A percentile compares a stretch with the other conserved stretches of the same genome.
Evolutionary conservation across 2,797 vertebrate species (phyloP).

Genomic region (Catamblyrhynchus diadema): DNA sequence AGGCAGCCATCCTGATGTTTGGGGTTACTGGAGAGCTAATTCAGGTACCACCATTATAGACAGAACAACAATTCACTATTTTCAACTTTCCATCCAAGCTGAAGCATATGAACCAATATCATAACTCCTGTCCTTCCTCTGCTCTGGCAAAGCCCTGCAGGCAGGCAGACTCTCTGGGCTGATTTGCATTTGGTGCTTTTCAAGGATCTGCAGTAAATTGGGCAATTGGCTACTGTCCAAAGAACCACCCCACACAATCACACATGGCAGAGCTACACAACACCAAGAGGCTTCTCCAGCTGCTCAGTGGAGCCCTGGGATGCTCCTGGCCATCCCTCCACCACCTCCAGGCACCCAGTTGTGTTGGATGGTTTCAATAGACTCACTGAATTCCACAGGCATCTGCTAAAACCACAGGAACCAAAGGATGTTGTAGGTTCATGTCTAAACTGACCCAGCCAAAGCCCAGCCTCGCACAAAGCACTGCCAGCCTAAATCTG

Average conservation of each 20-base stretch:
- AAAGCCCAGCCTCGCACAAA: background rate
- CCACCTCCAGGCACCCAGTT: background rate
- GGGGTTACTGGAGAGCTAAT: background rate
- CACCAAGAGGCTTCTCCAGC: background rate
- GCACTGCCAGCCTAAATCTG: background rate
- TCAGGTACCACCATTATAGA: background rate
- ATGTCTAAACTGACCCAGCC: accelerated
- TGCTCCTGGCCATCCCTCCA: background rate
- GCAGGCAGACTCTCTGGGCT: background rate
- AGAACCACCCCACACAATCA: background rate
- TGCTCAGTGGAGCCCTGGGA: accelerated
- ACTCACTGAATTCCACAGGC: background rate
- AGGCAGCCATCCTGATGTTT: background rate
- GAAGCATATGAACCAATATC: background rate
- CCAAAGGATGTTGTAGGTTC: background rate
- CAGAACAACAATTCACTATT: background rate
- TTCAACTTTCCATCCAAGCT: background rate
- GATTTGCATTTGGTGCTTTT: background rate
- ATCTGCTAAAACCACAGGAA: background rate
- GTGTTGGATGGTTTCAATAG: accelerated
- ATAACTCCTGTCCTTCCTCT: background rate
- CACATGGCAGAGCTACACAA: background rate
- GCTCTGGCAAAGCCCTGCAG: background rate
- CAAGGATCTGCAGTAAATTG: background rate
- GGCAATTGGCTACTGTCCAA: background rate